phyloP scores from a whole-genome alignment of 2,797 vertebrate genomes.

The Tapirus indicus region DNA sequence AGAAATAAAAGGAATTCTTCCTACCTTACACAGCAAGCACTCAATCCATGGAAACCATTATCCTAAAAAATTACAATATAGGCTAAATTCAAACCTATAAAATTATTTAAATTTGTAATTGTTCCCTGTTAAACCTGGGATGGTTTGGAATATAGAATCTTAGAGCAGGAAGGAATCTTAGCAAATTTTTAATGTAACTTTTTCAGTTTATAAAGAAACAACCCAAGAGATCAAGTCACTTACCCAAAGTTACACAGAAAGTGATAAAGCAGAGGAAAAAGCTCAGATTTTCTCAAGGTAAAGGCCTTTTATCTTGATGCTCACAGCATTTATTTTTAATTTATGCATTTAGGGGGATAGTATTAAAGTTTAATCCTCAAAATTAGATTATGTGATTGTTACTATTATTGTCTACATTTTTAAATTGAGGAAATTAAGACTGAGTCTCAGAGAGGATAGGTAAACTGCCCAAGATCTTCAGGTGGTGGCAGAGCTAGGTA shows the following conservation, averaged over 20 bases:
- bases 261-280: neutral
- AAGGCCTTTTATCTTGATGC: neutral
- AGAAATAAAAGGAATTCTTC: constrained; percentile 36
- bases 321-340: neutral
- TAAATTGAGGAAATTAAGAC: neutral
- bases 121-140: neutral
- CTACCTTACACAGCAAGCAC: neutral
- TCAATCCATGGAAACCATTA: neutral
- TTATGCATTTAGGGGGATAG: neutral
- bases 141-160: constrained; percentile 8
- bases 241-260: neutral
- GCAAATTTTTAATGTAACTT: neutral
- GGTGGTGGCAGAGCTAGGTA: neutral
- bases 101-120: constrained; percentile 48
- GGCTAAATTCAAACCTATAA: constrained; percentile 41
- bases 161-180: neutral
- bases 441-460: neutral
- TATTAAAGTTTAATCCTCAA: constrained; percentile 38
- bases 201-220: constrained; percentile 21
- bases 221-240: neutral
- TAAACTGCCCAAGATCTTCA: neutral
- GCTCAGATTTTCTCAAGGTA: neutral
- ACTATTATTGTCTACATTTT: neutral
- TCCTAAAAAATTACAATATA: constrained; percentile 11
- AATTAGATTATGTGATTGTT: neutral